These are phyloP conservation scores for Nasonia vitripennis DNA, from an alignment of 1,140 invertebrate genomes.

Conservation along the genomic window DNA sequence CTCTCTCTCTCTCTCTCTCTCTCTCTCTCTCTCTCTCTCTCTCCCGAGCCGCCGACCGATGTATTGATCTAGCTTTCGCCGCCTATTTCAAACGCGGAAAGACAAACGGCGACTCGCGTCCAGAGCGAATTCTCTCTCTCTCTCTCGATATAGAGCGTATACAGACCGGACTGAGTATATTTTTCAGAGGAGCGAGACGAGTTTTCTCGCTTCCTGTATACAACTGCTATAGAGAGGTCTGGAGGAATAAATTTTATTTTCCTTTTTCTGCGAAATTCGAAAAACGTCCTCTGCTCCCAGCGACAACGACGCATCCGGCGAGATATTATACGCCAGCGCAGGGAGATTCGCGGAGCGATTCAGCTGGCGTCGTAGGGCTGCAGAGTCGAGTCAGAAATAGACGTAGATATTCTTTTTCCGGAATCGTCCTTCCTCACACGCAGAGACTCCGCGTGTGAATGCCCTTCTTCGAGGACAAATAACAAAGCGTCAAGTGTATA, in stretches of 20 bases:
- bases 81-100: constrained; percentile 66
- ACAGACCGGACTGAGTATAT: not conserved
- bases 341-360: no score
- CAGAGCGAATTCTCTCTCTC: constrained; percentile 36
- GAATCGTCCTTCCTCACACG: not conserved
- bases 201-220: no score
- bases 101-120: constrained; percentile 61
- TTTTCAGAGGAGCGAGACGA: not conserved
- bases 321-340: no score
- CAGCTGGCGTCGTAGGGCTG: no score
- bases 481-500: not conserved
- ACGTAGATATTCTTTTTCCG: constrained; percentile 10
- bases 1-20: constrained; percentile 53
- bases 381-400: not conserved
- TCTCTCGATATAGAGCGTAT: not conserved
- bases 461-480: constrained; percentile 26
- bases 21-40: constrained; percentile 49
- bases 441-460: not conserved
- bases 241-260: no score
- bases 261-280: no score
- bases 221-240: no score
- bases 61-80: constrained; percentile 71
- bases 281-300: no score
- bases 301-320: no score
- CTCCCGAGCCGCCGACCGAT: constrained; percentile 54